Conservation (phyloP, 2,888 invertebrate species). For the Hypomecis punctinalis region DNA sequence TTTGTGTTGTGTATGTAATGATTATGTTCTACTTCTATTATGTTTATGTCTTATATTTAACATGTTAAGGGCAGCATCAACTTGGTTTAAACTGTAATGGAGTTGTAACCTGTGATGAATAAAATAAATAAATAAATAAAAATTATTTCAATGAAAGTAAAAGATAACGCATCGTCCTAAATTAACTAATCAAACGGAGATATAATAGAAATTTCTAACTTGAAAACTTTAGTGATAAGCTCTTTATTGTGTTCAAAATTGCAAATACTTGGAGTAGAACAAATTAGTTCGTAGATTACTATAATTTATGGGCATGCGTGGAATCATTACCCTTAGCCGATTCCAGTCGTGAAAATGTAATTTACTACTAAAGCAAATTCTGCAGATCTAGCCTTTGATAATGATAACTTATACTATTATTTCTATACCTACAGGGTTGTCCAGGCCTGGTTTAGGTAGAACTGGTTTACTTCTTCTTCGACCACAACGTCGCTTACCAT, state of each 20-base stretch:
- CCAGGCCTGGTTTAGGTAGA: too few relatives aligned
- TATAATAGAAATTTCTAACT: constrained; percentile 8
- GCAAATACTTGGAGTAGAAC: constrained; percentile 19
- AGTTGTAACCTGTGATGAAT: too few relatives aligned
- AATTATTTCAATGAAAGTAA: too few relatives aligned
- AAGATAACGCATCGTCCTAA: neutral
- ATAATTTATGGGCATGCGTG: constrained; percentile 14
- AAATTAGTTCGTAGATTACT: constrained; percentile 21
- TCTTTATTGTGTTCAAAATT: constrained; percentile 21
- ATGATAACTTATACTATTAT: neutral
- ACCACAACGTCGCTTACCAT: too few relatives aligned
- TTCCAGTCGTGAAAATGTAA: neutral
- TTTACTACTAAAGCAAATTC: constrained; percentile 3
- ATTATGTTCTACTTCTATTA: too few relatives aligned
- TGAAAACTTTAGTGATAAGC: constrained; percentile 17
- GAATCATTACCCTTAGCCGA: constrained; percentile 10
- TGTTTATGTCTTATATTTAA: too few relatives aligned
- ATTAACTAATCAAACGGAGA: neutral
- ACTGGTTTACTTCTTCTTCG: too few relatives aligned
- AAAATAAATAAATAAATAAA: too few relatives aligned
- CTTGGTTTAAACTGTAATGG: too few relatives aligned
- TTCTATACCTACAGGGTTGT: neutral
- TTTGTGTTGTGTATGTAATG: too few relatives aligned
- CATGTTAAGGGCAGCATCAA: too few relatives aligned
- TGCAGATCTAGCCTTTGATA: constrained; percentile 1